Conservation (phyloP, 2,888 invertebrate genomes). For the Ochropacha duplaris region DNA sequence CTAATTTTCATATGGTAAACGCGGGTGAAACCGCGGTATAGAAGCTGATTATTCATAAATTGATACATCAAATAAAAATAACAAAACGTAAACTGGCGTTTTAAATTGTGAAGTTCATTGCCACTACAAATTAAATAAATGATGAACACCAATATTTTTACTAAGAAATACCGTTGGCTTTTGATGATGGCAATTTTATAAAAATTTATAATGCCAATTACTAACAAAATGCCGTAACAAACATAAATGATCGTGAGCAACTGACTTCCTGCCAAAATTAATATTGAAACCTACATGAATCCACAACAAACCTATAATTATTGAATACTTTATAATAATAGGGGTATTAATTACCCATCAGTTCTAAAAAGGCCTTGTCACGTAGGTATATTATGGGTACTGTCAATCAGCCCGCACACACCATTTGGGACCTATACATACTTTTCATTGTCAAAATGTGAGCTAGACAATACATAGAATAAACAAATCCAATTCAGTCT, state of each 20-base stretch:
- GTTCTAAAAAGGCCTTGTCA: constrained; percentile 19
- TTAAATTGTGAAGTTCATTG: not conserved
- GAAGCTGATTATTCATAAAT: too few relatives aligned
- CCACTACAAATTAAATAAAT: not conserved
- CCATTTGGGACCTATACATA: constrained; percentile 4
- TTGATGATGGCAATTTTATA: not conserved
- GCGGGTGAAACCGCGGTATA: too few relatives aligned
- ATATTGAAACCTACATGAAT: not conserved
- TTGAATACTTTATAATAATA: constrained; percentile 24
- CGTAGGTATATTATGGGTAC: constrained; percentile 5
- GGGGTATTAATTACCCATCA: constrained; percentile 2
- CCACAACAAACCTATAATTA: constrained; percentile 10
- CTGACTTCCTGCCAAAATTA: not conserved
- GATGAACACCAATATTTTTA: not conserved
- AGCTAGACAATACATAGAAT: not conserved
- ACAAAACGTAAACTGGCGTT: not conserved
- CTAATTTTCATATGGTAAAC: too few relatives aligned
- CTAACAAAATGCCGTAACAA: constrained; percentile 1
- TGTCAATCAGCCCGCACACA: constrained; percentile 15
- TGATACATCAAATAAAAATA: not conserved
- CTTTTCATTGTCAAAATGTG: constrained; percentile 5
- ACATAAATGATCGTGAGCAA: not conserved
- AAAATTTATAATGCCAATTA: not conserved
- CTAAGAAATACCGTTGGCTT: not conserved
- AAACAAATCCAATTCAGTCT: not conserved